Evolutionary conservation across 2,888 invertebrate species (phyloP).

Genomic region (Coleophora deauratella): DNA sequence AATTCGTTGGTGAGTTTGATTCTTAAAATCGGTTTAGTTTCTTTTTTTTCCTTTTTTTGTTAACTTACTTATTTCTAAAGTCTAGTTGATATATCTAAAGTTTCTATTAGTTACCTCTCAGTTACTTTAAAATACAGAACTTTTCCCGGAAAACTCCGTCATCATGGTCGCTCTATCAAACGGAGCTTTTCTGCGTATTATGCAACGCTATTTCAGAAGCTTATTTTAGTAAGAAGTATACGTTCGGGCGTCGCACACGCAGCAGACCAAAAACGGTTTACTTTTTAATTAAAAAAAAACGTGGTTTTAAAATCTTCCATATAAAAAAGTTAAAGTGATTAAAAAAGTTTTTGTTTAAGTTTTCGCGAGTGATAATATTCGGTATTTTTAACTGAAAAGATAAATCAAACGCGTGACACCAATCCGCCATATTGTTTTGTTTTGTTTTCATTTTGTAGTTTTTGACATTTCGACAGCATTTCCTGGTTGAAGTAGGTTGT

Average conservation of each 20-base stretch:
- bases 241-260: slow-evolving; percentile 42
- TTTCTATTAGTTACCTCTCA: too few relatives aligned
- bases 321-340: slow-evolving; percentile 14
- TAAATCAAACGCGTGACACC: slow-evolving; percentile 22
- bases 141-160: slow-evolving; percentile 22
- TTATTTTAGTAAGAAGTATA: slow-evolving; percentile 59
- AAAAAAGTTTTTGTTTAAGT: slow-evolving; percentile 11
- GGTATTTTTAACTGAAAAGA: slow-evolving; percentile 7
- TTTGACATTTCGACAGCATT: slow-evolving; percentile 15
- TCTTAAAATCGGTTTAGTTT: too few relatives aligned
- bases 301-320: background rate
- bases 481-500: slow-evolving; percentile 19
- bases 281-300: slow-evolving; percentile 1
- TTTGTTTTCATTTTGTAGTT: slow-evolving; percentile 34
- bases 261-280: slow-evolving; percentile 11
- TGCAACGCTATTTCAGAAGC: slow-evolving; percentile 60
- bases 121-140: too few relatives aligned
- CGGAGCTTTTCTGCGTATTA: slow-evolving; percentile 67
- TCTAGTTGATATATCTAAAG: too few relatives aligned
- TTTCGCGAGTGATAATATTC: slow-evolving; percentile 5
- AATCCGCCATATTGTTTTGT: slow-evolving; percentile 30
- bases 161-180: slow-evolving; percentile 27
- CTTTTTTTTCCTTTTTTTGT: too few relatives aligned
- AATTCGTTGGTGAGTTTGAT: too few relatives aligned
- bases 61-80: too few relatives aligned